Conservation (phyloP, 2,888 invertebrate genomes). For the Chrysolina haemoptera region DNA sequence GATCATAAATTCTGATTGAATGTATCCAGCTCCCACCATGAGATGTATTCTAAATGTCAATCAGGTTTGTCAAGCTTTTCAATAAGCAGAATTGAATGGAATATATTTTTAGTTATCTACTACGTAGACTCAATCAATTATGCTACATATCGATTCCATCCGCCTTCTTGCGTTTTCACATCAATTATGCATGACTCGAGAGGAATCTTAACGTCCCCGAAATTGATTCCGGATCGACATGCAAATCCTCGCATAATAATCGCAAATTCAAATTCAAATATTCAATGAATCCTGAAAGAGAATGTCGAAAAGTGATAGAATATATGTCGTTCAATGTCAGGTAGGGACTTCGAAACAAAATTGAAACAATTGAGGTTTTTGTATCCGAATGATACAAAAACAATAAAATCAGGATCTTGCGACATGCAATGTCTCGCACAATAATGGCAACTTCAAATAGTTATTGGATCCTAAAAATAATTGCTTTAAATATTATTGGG, state of each 20-base stretch:
- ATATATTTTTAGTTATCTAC: background rate
- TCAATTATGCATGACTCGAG: slow-evolving; percentile 27
- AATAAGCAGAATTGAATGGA: background rate
- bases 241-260: slow-evolving; percentile 26
- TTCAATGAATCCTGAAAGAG: background rate
- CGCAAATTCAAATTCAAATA: slow-evolving; percentile 22
- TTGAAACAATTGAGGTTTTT: no score
- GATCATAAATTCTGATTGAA: no score
- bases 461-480: no score
- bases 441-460: no score
- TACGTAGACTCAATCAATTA: slow-evolving; percentile 1
- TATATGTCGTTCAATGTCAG: background rate
- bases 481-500: no score
- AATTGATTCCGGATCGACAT: slow-evolving; percentile 25
- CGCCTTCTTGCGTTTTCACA: slow-evolving; percentile 10
- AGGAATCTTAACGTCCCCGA: slow-evolving; percentile 2
- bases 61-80: background rate
- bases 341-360: background rate
- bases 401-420: no score
- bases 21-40: no score
- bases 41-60: background rate
- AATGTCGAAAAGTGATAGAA: background rate
- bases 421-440: no score
- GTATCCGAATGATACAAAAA: no score
- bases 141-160: background rate